Conservation (phyloP, 2,888 invertebrate genomes). For the Flabesymbios commensalis region DNA sequence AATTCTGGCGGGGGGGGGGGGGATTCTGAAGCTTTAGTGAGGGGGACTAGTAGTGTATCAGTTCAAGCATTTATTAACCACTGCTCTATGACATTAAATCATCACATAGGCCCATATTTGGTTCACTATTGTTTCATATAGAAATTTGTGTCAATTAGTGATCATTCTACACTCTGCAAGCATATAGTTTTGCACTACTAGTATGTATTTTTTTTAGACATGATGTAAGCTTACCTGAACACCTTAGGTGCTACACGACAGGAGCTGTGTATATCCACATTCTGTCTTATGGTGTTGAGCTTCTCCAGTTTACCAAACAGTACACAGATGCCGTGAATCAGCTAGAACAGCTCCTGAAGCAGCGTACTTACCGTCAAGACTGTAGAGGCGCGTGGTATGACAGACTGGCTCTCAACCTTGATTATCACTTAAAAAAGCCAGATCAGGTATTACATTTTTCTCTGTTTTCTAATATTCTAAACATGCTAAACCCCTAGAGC, state of each 20-base stretch:
- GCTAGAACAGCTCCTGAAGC: constrained; percentile 65
- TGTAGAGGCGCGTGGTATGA: constrained; percentile 66
- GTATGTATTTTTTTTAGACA: constrained; percentile 18
- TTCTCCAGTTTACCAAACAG: constrained; percentile 62
- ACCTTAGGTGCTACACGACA: constrained; percentile 69
- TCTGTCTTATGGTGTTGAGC: constrained; percentile 62
- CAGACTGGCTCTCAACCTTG: constrained; percentile 69
- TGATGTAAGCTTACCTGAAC: constrained; percentile 62
- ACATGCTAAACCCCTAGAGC: not conserved
- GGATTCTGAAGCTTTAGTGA: no score
- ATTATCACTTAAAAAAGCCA: constrained; percentile 65
- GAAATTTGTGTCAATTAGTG: no score
- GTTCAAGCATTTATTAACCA: no score
- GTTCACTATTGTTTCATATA: no score
- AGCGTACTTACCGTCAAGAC: constrained; percentile 60
- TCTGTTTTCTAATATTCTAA: not conserved
- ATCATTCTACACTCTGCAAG: no score
- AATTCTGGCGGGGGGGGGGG: no score
- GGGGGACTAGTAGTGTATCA: no score
- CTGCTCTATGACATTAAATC: no score
- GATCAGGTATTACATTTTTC: constrained; percentile 48
- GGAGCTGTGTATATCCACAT: constrained; percentile 62
- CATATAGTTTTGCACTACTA: no score
- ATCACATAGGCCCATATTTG: no score
- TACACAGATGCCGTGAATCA: constrained; percentile 65